A percentile compares a stretch with the other conserved stretches of the same genome.
Conservation (phyloP, 64 coral and sea anemone genomes). For the Orbicella faveolata region DNA sequence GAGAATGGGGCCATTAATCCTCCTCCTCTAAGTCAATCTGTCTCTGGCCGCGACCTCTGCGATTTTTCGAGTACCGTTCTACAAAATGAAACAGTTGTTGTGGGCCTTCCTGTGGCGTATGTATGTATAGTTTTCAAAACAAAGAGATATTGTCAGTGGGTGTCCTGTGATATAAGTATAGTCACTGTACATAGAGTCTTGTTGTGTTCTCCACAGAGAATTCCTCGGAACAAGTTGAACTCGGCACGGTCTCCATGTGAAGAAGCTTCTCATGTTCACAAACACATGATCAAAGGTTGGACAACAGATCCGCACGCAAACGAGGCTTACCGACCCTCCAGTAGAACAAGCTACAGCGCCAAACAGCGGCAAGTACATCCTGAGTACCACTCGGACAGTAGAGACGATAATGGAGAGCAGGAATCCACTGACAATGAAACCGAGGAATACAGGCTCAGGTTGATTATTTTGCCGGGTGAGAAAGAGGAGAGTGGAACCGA, state of each 20-base stretch:
- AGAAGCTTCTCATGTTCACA: constrained; percentile 79
- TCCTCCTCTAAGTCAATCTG: too few species aligned
- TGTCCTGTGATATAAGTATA: not conserved
- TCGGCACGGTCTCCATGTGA: constrained; percentile 43
- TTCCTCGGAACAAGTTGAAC: constrained; percentile 54
- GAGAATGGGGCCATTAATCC: too few species aligned
- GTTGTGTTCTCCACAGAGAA: constrained; percentile 44
- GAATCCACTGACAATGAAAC: not conserved
- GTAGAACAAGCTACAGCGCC: not conserved
- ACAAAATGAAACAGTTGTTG: too few species aligned
- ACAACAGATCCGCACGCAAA: constrained; percentile 77
- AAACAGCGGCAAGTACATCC: not conserved
- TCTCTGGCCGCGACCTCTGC: too few species aligned
- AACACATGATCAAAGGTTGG: constrained; percentile 86
- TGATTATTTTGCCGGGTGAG: constrained; percentile 20
- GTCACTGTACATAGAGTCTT: not conserved
- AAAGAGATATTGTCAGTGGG: too few species aligned
- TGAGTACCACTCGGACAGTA: not conserved
- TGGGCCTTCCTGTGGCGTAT: too few species aligned
- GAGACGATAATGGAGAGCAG: not conserved
- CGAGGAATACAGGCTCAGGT: constrained; percentile 26
- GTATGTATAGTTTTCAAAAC: too few species aligned
- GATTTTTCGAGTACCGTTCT: too few species aligned
- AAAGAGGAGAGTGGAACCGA: not conserved
- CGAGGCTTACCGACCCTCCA: constrained; percentile 51